A percentile compares a stretch with the other conserved stretches of the same genome.
These are phyloP conservation scores for Rallus limicola DNA, from an alignment of 2,113 vertebrate genomes.

Conservation along the genomic window DNA sequence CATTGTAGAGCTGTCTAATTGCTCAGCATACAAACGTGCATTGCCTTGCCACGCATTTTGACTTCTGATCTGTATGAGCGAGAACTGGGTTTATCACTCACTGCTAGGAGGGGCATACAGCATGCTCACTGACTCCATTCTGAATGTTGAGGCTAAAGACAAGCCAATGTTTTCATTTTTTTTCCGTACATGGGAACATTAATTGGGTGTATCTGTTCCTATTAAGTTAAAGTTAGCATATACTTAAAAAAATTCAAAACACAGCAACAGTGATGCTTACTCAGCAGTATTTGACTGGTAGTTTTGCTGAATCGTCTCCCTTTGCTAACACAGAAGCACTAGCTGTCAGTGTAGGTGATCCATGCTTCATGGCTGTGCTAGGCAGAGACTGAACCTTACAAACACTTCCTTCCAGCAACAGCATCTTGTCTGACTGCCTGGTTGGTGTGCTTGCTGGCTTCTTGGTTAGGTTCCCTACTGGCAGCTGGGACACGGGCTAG, in stretches of 20 bases:
- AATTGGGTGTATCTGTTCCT: not conserved
- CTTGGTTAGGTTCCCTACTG: not conserved
- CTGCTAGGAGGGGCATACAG: not conserved
- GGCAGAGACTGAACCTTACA: not conserved
- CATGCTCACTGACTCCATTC: not conserved
- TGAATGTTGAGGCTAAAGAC: not conserved
- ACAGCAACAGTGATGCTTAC: not conserved
- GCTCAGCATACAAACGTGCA: not conserved
- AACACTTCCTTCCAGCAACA: not conserved
- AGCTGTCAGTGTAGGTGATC: not conserved
- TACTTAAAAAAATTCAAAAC: not conserved
- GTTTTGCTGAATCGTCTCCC: not conserved
- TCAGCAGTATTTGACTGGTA: not conserved
- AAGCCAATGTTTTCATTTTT: not conserved
- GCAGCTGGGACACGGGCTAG: not conserved
- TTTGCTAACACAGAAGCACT: not conserved
- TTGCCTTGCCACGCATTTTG: not conserved
- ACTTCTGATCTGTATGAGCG: not conserved
- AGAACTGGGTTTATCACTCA: not conserved
- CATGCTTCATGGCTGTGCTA: not conserved
- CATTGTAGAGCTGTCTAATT: not conserved
- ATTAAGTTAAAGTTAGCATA: not conserved
- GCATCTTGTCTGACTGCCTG: not conserved
- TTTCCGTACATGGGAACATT: not conserved
- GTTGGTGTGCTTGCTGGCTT: not conserved